A percentile compares a stretch with the other conserved stretches of the same genome.
Evolutionary conservation across 2,888 invertebrate species (phyloP).

Genomic region (Gibbula magus): DNA sequence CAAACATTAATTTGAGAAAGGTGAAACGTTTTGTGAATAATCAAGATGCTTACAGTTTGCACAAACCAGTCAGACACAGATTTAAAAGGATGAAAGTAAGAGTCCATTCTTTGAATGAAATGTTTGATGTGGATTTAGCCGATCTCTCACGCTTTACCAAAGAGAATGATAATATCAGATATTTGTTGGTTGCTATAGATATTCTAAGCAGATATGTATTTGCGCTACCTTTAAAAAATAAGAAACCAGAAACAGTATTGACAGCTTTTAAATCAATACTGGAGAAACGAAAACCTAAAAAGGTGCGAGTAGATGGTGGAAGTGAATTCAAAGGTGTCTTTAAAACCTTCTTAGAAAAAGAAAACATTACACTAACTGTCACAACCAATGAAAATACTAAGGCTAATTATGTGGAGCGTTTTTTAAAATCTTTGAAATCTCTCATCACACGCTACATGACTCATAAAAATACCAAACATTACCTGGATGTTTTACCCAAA

Average conservation of each 20-base stretch:
- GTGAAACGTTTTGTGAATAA: neutral
- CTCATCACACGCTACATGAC: neutral
- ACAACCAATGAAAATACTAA: neutral
- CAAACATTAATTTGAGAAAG: neutral
- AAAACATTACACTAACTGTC: neutral
- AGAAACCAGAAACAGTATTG: neutral
- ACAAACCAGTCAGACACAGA: neutral
- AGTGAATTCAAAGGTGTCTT: neutral
- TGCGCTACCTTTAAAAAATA: neutral
- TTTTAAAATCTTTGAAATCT: neutral
- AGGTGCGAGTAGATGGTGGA: neutral
- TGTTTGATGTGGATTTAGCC: conserved; percentile 1
- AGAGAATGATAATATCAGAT: neutral
- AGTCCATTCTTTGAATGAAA: neutral
- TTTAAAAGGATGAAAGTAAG: conserved; percentile 2
- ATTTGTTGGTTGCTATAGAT: conserved; percentile 14
- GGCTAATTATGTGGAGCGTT: neutral
- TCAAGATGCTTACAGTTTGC: conserved; percentile 4
- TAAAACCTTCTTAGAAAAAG: neutral
- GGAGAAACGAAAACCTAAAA: neutral
- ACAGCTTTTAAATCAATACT: conserved; percentile 7
- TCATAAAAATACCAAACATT: conserved; percentile 1
- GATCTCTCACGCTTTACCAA: neutral
- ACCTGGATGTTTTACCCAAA: neutral
- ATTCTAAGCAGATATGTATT: conserved; percentile 4